phyloP scores from a whole-genome alignment of 2,797 vertebrate species.

The Urosaurus nigricauda region DNA sequence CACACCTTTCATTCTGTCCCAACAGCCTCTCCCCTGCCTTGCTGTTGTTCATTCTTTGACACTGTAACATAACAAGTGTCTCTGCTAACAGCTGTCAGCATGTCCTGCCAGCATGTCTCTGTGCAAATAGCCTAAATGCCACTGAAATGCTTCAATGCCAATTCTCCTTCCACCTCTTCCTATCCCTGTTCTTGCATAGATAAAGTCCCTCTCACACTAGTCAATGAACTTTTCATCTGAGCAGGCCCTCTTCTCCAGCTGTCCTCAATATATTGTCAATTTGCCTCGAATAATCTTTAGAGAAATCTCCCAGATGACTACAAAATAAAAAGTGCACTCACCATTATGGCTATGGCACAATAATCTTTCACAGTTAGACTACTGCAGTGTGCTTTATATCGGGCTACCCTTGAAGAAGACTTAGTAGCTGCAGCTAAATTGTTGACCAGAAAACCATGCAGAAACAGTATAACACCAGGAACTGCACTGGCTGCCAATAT shows the following conservation, averaged over 20 bases:
- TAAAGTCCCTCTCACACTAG: slow-evolving; percentile 69
- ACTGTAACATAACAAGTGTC: slow-evolving; percentile 76
- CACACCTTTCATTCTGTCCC: slow-evolving; percentile 33
- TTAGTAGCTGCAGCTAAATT: too few relatives aligned
- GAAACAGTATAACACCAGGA: neutral
- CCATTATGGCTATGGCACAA: neutral
- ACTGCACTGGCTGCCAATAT: too few relatives aligned
- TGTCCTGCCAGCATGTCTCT: slow-evolving; percentile 73
- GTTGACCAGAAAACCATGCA: too few relatives aligned
- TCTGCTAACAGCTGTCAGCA: slow-evolving; percentile 71
- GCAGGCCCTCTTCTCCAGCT: slow-evolving; percentile 46
- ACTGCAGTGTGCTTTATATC: too few relatives aligned
- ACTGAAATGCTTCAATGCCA: slow-evolving; percentile 77
- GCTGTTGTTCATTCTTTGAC: slow-evolving; percentile 59
- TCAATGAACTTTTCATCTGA: slow-evolving; percentile 62
- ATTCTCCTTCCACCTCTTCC: slow-evolving; percentile 58
- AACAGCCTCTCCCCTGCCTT: slow-evolving; percentile 1
- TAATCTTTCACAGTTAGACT: too few relatives aligned
- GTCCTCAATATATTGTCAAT: slow-evolving; percentile 45
- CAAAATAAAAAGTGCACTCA: neutral
- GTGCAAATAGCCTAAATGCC: slow-evolving; percentile 73
- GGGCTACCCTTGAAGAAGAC: too few relatives aligned
- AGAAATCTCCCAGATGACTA: neutral
- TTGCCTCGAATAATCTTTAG: slow-evolving; percentile 59
- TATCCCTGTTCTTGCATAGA: slow-evolving; percentile 61